Evolutionary conservation across 2,113 vertebrate genomes (phyloP), one percentile per base, ranked within the genome.

Genomic region (Dipodomys stephensi): DNA sequence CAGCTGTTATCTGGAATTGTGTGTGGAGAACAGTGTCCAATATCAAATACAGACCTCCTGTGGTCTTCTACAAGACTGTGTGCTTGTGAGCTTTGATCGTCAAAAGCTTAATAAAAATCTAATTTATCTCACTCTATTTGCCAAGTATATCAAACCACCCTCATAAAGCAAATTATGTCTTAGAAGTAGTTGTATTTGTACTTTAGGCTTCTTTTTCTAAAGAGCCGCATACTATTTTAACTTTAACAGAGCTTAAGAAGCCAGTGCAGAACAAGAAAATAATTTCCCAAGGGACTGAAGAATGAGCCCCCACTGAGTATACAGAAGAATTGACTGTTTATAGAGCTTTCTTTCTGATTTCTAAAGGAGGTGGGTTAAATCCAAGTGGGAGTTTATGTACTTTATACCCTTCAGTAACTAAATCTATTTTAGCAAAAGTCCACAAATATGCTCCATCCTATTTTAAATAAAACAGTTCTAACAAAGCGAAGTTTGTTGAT

Each of bases 201-300:
- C 57, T 72, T 96, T 93, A 44, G 92, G 25, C 20, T 86, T 90
- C 22, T 28, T 78, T 90, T 76, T 46, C n/a, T 79, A 72, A 93
- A 77, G 32, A 83, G 67, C 32, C 30, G 19, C 4, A 5, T 27
- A 83, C n/a, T 77, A 67, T 84, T 94, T 67, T 76, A 90, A 78
- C n/a, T 77, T 83, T 86, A 53, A 30, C 53, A 88, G 53, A 46
- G 19, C 2, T 83, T 80, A 53, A 53, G 27, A 93, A 81, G 19
- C 44, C 81, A 68, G 53, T 7, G 22, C 46, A 2, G 13, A 35
- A 20, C 12, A 78, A 12, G 7, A 76, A 88, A 85, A 22, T 90
- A 74, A 90, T 94, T 93, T 95, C 60, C 72, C 68, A 23, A 87
- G 35, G 23, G n/a, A 13, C 72, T 81, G 32, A 86, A 20, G 11